Evolutionary conservation across 2,888 invertebrate genomes (phyloP).

Genomic region (Morpho helenor): DNA sequence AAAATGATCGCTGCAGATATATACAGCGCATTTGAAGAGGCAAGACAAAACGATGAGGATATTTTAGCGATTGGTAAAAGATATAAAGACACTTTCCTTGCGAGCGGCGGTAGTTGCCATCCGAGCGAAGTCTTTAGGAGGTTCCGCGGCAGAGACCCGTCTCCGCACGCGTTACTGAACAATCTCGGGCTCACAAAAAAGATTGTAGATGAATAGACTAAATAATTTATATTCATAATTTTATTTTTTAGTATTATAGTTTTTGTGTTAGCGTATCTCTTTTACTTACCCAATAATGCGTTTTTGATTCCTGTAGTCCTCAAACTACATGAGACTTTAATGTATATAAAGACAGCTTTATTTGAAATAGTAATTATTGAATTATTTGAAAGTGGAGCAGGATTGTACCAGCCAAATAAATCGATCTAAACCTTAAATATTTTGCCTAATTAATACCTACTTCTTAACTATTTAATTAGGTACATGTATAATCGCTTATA

Average conservation of each 20-base stretch:
- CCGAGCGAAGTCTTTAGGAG: constrained; percentile 92
- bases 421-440: too few relatives aligned
- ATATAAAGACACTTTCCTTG: constrained; percentile 90
- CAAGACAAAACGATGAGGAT: constrained; percentile 69
- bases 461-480: too few relatives aligned
- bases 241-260: constrained; percentile 47
- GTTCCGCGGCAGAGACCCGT: constrained; percentile 95
- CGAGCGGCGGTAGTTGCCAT: constrained; percentile 89
- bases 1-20: constrained; percentile 94
- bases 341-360: too few relatives aligned
- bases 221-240: constrained; percentile 36
- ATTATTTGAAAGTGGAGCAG: too few relatives aligned
- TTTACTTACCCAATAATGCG: constrained; percentile 10
- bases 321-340: too few relatives aligned
- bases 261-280: constrained; percentile 33
- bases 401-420: too few relatives aligned
- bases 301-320: too few relatives aligned
- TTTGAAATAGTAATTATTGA: too few relatives aligned
- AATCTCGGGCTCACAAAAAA: constrained; percentile 77
- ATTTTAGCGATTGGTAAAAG: constrained; percentile 81
- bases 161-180: constrained; percentile 87
- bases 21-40: constrained; percentile 90
- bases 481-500: too few relatives aligned
- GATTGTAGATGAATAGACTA: constrained; percentile 48
- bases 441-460: too few relatives aligned